Evolutionary conservation across 2,888 invertebrate species (phyloP).

Genomic region (Cheilosia pagana): DNA sequence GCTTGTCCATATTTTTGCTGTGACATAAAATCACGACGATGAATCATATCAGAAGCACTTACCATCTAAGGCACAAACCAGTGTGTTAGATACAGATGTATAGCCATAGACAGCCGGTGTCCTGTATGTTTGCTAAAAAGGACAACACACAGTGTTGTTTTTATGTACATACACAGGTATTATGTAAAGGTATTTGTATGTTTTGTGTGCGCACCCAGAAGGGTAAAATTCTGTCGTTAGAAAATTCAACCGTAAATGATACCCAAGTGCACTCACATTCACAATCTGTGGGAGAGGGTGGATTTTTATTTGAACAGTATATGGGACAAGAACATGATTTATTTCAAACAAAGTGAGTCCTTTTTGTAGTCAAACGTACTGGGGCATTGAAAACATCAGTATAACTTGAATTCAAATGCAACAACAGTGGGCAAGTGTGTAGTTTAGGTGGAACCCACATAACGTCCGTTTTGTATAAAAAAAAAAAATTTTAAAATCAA

Average conservation of each 20-base stretch:
- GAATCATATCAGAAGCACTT: slow-evolving; percentile 65
- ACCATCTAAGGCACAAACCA: slow-evolving; percentile 58
- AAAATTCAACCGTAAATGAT: slow-evolving; percentile 42
- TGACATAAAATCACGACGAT: slow-evolving; percentile 65
- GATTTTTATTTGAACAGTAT: slow-evolving; percentile 23
- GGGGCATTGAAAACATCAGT: background rate
- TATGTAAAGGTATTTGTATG: slow-evolving; percentile 35
- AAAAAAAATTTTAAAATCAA: too few species aligned
- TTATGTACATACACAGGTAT: slow-evolving; percentile 10
- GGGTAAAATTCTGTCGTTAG: slow-evolving; percentile 57
- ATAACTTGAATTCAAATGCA: background rate
- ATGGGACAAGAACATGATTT: background rate
- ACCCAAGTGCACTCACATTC: slow-evolving; percentile 60
- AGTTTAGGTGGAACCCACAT: too few species aligned
- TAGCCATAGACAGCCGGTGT: slow-evolving; percentile 41
- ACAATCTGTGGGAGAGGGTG: slow-evolving; percentile 1
- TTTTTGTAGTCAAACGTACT: too few species aligned
- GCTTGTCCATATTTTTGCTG: background rate
- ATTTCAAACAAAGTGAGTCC: too few species aligned
- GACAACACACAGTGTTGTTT: slow-evolving; percentile 54
- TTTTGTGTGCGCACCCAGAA: slow-evolving; percentile 13
- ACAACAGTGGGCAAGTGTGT: background rate
- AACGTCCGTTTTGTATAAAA: too few species aligned
- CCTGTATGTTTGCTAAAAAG: slow-evolving; percentile 29
- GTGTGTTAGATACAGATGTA: background rate